These are phyloP conservation scores for Dinomys branickii DNA, from an alignment of 2,113 vertebrate genomes.

Conservation along the genomic window DNA sequence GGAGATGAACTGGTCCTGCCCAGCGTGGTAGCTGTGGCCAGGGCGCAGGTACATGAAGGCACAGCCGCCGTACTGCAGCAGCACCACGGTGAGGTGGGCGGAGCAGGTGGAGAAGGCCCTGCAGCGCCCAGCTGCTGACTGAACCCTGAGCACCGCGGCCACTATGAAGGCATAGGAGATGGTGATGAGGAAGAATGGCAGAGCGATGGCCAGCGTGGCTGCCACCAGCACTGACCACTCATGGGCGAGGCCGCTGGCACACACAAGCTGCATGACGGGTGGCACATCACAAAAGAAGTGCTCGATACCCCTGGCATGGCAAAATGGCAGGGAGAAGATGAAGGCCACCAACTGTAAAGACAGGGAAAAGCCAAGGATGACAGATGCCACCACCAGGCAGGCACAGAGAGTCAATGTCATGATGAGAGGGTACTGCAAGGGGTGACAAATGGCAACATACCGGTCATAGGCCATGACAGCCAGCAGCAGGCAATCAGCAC, in stretches of 20 bases:
- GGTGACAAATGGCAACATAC: slow-evolving; percentile 74
- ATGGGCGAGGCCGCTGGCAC: slow-evolving; percentile 44
- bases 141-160: slow-evolving; percentile 46
- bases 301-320: slow-evolving; percentile 41
- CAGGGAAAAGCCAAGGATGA: slow-evolving; percentile 62
- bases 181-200: slow-evolving; percentile 76
- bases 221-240: slow-evolving; percentile 65
- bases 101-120: slow-evolving; percentile 79
- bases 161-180: slow-evolving; percentile 72
- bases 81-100: slow-evolving; percentile 75
- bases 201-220: slow-evolving; percentile 53
- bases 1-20: slow-evolving; percentile 71
- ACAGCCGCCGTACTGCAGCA: slow-evolving; percentile 74
- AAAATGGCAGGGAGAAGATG: slow-evolving; percentile 80
- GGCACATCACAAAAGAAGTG: slow-evolving; percentile 80
- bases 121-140: background rate
- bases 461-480: slow-evolving; percentile 79
- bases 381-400: slow-evolving; percentile 46
- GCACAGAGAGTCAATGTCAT: slow-evolving; percentile 63
- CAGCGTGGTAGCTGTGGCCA: slow-evolving; percentile 42
- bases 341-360: slow-evolving; percentile 63
- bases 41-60: slow-evolving; percentile 79
- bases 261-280: slow-evolving; percentile 67
- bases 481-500: slow-evolving; percentile 73
- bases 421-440: slow-evolving; percentile 69